Evolutionary conservation across 64 coral and sea anemone genomes (phyloP).

Genomic region (Pachyseris speciosa): DNA sequence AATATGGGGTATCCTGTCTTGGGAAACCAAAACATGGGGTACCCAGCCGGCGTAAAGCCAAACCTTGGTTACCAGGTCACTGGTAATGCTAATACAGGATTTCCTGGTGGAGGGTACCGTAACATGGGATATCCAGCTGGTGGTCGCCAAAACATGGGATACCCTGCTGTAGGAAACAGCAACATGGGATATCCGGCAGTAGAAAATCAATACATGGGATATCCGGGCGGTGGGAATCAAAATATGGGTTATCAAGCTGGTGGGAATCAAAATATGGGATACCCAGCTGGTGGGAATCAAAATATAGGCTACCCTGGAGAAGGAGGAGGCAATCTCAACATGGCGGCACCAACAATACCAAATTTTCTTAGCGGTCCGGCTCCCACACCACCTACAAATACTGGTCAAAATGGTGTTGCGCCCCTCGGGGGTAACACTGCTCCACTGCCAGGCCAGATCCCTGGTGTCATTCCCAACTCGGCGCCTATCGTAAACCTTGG

Average conservation of each 20-base stretch:
- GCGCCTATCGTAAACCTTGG: background rate
- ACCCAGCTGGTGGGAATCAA: background rate
- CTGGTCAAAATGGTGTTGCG: background rate
- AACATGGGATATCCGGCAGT: background rate
- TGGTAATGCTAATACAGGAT: background rate
- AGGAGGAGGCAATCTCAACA: background rate
- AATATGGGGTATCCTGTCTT: background rate
- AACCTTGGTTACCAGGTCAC: background rate
- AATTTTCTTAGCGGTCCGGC: conserved; percentile 1
- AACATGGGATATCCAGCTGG: background rate
- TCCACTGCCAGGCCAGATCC: background rate
- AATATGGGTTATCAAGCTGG: background rate
- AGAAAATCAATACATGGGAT: background rate
- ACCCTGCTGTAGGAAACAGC: background rate
- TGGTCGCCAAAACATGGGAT: background rate
- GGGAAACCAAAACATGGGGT: background rate
- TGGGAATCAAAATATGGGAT: background rate
- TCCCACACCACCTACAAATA: background rate
- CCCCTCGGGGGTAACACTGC: background rate
- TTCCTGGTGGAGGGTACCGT: background rate
- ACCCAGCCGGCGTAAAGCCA: background rate
- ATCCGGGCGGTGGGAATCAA: background rate
- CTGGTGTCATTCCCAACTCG: background rate
- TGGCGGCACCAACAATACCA: background rate
- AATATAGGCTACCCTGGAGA: background rate